Conservation (phyloP, 2,113 vertebrate genomes). For the Alligator sinensis region DNA sequence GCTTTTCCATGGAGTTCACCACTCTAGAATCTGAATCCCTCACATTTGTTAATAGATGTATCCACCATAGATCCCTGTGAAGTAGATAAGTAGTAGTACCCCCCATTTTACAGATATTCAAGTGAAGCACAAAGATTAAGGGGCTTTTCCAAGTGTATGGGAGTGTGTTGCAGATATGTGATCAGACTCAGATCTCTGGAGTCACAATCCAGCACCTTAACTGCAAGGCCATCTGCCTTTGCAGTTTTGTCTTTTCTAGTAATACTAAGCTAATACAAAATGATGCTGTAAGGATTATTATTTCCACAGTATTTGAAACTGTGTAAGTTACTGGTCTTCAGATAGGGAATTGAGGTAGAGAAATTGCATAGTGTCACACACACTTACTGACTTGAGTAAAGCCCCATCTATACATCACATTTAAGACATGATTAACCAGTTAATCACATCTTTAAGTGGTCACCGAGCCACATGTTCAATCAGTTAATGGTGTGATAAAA, state of each 20-base stretch:
- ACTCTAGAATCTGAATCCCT: neutral
- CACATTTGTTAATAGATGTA: neutral
- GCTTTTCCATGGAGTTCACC: neutral
- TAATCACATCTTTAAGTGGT: too few relatives aligned
- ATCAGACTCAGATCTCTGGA: neutral
- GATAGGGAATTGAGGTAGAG: neutral
- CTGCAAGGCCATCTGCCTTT: neutral
- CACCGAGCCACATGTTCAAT: too few relatives aligned
- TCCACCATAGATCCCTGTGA: neutral
- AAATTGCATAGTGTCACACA: too few relatives aligned
- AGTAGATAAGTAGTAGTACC: neutral
- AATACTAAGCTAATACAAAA: neutral
- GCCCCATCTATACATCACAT: too few relatives aligned
- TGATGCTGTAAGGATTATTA: neutral
- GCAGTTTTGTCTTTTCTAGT: constrained; percentile 5
- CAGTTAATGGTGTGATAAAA: too few relatives aligned
- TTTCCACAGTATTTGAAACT: neutral
- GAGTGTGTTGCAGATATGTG: neutral
- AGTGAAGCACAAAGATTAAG: neutral
- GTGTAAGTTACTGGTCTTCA: neutral
- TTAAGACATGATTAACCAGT: too few relatives aligned
- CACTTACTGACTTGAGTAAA: too few relatives aligned
- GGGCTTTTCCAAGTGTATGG: neutral
- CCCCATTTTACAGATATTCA: neutral
- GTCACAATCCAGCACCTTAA: neutral